Base-by-base conservation (phyloP, 2,113 vertebrate genomes). In the Natator depressus region DNA sequence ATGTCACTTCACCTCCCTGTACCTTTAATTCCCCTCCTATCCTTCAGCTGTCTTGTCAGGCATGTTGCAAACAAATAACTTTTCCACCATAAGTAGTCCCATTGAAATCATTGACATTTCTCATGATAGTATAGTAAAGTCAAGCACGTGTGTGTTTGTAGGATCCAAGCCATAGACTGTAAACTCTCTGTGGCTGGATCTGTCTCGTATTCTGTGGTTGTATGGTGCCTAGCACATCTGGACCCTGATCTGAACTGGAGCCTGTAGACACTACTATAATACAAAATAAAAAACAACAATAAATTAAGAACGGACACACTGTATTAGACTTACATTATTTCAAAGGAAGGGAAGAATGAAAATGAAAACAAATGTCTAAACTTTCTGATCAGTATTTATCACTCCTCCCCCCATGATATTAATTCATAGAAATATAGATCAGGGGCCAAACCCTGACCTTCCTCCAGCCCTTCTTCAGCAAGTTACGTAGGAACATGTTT, bases 141-240 rank as follows among this genome's bases (percentile, higher is more conserved):
- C 86, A 72, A 47, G 54, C 62, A 2, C 80, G 38, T 0, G 0
- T 10, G 6, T 0, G 0, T 31, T 54, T 11, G 8, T 0, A 0
- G 79, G 75, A 78, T 42, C 1, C 10, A 11, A 54, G 90, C 78
- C 90, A 93, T 10, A 46, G 38, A 46, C n/a, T 25, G 10, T 76
- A 46, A 76, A 46, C 42, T 76, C 22, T 38, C 69, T 22, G 17
- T 20, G 38, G 9, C 38, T 22, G 19, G 9, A 72, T 72, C 3
- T 69, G 6, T 69, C 65, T 72, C 16, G 1, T 0, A 24, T 3
- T 1, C 0, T 65, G 31, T 65, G 8, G 65, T 10, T 69, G 17
- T n/a, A 20, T 10, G 4, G 25, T 84, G 75, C 38, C 3, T 0
- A 83, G 1, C 2, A n/a, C 35, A 46, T 9, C 8, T 0, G 0